Evolutionary conservation across 1,140 invertebrate genomes (phyloP), one percentile per base, ranked within the genome.

Genomic region (Diploscapter pachys): DNA sequence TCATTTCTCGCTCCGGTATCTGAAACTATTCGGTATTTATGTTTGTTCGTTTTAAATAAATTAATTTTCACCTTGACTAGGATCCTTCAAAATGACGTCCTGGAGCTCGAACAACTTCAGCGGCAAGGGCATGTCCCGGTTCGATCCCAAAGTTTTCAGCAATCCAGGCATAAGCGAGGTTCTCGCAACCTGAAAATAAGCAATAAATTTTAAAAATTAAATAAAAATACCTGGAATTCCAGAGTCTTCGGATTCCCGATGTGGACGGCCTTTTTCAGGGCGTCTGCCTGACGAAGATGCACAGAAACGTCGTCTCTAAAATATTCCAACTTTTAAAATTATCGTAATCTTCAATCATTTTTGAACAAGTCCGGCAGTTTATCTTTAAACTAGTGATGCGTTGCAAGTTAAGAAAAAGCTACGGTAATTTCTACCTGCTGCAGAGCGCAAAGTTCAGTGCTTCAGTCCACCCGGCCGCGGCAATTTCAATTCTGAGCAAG

Each of bases 231-330:
- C 90, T 98, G 95, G 87, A 98, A 99, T 86, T 99, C 96, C 49
- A 93, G 84, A 0, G 96, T 97, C 88, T 99, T 99, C 0, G 97
- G 97, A 88, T 99, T 99, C 1, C 92, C 90, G 82, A 99, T 92
- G 80, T 95, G 92, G 4, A 96, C 94, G 4, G 93, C 93, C 13
- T 87, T 79, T 65, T 91, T 89, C 13, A 84, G 66, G 55, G 76
- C 83, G 48, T 81, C 77, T 4, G 78, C 65, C 4, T 68, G 70
- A 53, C 76, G 71, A 9, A 78, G 73, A 61, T 92, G 89, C 53
- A 57, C 11, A 5, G 75, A 71, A 98, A 86, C 87, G 96, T 98
- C 11, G 90, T 90, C 2, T 91, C 90, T 71, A 98, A 89, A 86
- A 31, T 31, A 31, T 31, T 31, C 31, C 0, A 31, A 31, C 31